These are phyloP conservation scores for Ammospiza caudacuta DNA, from an alignment of 2,113 vertebrate species.

Conservation along the genomic window DNA sequence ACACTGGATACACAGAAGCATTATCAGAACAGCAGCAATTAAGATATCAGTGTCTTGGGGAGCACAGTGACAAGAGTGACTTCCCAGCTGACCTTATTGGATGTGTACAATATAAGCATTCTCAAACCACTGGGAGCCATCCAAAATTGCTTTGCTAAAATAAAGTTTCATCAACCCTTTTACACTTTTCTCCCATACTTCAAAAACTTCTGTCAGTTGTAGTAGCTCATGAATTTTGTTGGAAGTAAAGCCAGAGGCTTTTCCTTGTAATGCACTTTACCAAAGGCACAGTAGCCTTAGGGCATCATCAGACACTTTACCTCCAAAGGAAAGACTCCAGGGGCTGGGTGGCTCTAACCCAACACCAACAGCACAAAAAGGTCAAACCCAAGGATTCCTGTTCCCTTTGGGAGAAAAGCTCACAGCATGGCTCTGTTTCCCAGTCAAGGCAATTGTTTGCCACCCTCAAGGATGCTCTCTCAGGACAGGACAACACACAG, in stretches of 20 bases:
- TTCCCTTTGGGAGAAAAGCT: background rate
- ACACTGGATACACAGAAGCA: fast-evolving
- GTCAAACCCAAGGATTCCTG: background rate
- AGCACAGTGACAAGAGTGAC: background rate
- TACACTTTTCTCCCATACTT: fast-evolving
- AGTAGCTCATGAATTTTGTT: background rate
- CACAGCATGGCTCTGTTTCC: background rate
- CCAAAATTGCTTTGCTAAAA: background rate
- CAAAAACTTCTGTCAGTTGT: background rate
- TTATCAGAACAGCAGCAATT: background rate
- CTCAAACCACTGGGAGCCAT: background rate
- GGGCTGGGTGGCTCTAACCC: background rate
- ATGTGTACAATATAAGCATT: background rate
- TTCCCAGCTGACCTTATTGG: background rate
- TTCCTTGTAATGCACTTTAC: background rate
- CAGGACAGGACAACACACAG: fast-evolving
- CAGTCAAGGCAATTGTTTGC: background rate
- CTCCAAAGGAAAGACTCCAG: background rate
- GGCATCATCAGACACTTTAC: background rate
- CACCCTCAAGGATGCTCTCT: background rate
- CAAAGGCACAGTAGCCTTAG: background rate
- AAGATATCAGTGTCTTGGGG: background rate
- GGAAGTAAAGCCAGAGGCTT: background rate
- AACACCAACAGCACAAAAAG: background rate
- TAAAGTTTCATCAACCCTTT: background rate